Evolutionary conservation across 2,113 vertebrate species (phyloP).

Genomic region (Campylomormyrus tamandua): DNA sequence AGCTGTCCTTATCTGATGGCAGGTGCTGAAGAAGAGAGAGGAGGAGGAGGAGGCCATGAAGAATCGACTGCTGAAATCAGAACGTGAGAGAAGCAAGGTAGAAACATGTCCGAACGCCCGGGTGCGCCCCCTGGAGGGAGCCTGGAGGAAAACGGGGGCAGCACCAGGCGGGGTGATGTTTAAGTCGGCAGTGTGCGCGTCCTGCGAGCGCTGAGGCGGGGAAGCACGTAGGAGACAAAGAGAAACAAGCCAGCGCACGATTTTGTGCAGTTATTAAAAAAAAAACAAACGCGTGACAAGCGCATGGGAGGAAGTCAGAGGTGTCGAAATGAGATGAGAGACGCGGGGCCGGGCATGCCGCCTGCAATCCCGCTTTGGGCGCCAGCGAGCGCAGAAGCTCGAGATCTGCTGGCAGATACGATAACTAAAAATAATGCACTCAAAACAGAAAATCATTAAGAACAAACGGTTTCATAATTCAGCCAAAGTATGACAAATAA

Average conservation of each 20-base stretch:
- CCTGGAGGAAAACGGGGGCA: not conserved
- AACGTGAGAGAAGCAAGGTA: conserved; percentile 73
- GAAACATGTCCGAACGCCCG: conserved; percentile 22
- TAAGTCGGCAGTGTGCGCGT: not conserved
- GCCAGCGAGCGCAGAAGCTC: not conserved
- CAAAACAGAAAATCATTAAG: not conserved
- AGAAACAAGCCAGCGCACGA: not conserved
- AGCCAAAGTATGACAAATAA: not conserved
- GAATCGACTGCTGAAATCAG: conserved; percentile 66
- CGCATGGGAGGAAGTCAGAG: not conserved
- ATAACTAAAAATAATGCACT: not conserved
- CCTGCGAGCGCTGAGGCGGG: not conserved
- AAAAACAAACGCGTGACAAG: not conserved
- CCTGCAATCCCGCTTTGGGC: not conserved
- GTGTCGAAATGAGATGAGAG: not conserved
- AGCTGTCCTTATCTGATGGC: not conserved
- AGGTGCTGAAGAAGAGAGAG: conserved; percentile 70
- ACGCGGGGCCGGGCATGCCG: not conserved
- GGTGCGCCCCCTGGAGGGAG: conserved; percentile 9
- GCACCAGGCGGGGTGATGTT: not conserved
- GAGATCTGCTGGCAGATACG: not conserved
- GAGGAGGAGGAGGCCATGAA: conserved; percentile 60
- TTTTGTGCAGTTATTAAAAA: not conserved
- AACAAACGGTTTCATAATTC: conserved; percentile 3
- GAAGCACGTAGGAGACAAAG: not conserved